phyloP scores from a whole-genome alignment of 2,888 invertebrate species.

The Linyphia triangularis region DNA sequence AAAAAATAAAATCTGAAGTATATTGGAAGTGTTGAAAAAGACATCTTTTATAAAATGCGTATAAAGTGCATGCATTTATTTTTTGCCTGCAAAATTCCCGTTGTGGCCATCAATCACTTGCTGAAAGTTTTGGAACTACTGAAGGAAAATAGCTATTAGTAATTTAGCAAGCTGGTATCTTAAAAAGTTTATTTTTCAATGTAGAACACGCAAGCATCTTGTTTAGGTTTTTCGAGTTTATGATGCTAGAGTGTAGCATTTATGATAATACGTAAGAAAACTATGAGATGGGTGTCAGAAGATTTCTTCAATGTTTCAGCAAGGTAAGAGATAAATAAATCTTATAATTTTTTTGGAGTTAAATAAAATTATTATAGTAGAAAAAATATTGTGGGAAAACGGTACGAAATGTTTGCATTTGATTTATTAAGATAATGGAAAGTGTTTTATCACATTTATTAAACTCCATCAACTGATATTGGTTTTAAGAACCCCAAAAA shows the following conservation, averaged over 20 bases:
- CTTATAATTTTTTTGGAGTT: no score
- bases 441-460: no score
- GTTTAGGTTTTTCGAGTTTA: not conserved
- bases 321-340: no score
- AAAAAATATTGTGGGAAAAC: no score
- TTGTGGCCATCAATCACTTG: constrained; percentile 3
- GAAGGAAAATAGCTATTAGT: not conserved
- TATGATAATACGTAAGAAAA: not conserved
- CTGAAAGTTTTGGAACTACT: not conserved
- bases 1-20: not conserved
- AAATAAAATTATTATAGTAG: no score
- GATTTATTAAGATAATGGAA: no score
- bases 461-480: no score
- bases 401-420: no score
- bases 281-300: not conserved
- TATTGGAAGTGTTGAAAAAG: not conserved
- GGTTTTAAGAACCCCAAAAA: no score
- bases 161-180: not conserved
- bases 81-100: not conserved
- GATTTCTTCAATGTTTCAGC: not conserved
- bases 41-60: not conserved
- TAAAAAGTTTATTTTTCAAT: not conserved
- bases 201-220: not conserved
- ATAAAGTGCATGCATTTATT: not conserved
- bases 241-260: not conserved